Evolutionary conservation across 2,888 invertebrate species (phyloP), one percentile per base, ranked within the genome.

Genomic region (Amphiduros pacificus): DNA sequence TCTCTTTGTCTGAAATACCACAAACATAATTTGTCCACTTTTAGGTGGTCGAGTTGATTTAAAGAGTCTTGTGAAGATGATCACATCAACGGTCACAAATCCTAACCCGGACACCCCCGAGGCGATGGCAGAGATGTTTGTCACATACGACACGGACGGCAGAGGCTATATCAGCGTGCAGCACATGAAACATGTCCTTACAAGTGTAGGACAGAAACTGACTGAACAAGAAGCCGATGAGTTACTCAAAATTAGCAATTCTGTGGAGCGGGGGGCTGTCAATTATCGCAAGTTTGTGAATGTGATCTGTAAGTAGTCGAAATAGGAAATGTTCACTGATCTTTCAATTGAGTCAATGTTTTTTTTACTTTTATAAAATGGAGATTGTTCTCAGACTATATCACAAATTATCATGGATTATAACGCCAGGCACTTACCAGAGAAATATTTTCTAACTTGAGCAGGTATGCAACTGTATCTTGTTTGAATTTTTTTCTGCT

Each of bases 151-250:
- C 44, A 44, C n/a, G 44, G 44, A 44, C 22, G 44, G 44, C 5
- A 5, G n/a, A n/a, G 44, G 44, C n/a, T n/a, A 44, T n/a, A 44
- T 44, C n/a, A 20, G 20, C n/a, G 44, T 44, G 5, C 44, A 44
- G 44, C 20, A 44, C 22, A 44, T 44, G 44, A 44, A 44, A 44
- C 44, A 44, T 17, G 44, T 44, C n/a, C n/a, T 44, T n/a, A 44
- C 44, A 17, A 44, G 44, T 22, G 22, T 44, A 20, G 44, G 44
- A 5, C 20, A 44, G 44, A 44, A 44, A 17, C n/a, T 44, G 44
- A 20, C 44, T 11, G 44, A 44, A 20, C 22, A 20, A 20, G 44
- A 44, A 44, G 44, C 22, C n/a, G 44, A 44, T 5, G 20, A 44
- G 22, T 20, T 44, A n/a, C 22, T 44, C 20, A 44, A 44, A 17